Evolutionary conservation across 2,888 invertebrate species (phyloP), one percentile per base, ranked within the genome.

Genomic region (Adineta ricciae): DNA sequence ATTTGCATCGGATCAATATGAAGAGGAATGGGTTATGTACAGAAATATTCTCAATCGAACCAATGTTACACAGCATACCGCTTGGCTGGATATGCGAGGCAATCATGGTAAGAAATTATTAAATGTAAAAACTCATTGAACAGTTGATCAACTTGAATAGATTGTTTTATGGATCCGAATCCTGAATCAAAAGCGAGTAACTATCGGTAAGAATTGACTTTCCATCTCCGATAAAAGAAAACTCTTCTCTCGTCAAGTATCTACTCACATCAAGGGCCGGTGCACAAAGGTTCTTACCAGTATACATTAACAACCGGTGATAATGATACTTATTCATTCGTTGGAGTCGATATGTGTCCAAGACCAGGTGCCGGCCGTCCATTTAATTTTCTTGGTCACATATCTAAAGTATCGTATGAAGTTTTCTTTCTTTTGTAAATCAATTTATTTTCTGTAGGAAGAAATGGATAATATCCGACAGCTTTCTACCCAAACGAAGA

Each of bases 1-100:
- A 41, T 78, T n/a, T 78, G 95, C 95, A 21, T 95, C 96, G 27
- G 92, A 92, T 72, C 96, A 96, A 91, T 93, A 93, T 87, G 91
- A 93, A 88, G 93, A 93, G 87, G 96, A 96, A 91, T 96, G 96
- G 96, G 90, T 93, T 87, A 92, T 93, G 88, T 96, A 96, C 89
- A 92, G 93, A 87, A 92, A 93, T 88, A 92, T 94, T 86, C 91
- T 96, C 52, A 91, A 93, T 83, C 93, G 94, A 87, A 93, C 93
- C 78, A 92, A 93, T 87, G 92, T 95, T 41, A 91, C 91, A 84
- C 91, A 93, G 73, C 93, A 93, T 88, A 94, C 95, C 4, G 91
- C 93, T 50, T 96, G 96, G 95, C 91, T 96, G 86, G 96, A 96
- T 91, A 94, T 95, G 87, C 92, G 96, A 90, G 96, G 96, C 90